phyloP scores from a whole-genome alignment of 2,888 invertebrate genomes.

The Prosapia bicincta region DNA sequence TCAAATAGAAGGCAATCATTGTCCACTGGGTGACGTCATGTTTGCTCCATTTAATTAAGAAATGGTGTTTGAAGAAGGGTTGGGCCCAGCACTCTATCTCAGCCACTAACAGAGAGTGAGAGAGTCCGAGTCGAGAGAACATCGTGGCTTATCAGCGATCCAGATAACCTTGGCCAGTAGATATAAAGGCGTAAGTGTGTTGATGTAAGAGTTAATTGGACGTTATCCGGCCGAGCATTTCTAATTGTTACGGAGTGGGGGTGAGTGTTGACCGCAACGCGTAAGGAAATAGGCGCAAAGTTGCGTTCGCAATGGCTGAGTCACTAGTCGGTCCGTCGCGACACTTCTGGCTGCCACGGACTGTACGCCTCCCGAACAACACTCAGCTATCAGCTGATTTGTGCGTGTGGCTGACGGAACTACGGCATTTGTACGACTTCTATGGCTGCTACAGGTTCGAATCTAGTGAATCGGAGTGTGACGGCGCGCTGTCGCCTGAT shows the following conservation, averaged over 20 bases:
- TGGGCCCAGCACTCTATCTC: not conserved
- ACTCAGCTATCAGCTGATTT: not conserved
- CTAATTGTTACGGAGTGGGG: not conserved
- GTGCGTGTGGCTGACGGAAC: not conserved
- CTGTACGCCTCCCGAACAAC: not conserved
- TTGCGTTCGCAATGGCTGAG: not conserved
- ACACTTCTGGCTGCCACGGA: not conserved
- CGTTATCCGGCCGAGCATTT: conserved; percentile 3
- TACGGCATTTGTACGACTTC: not conserved
- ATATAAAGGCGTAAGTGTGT: not conserved
- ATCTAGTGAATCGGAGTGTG: not conserved
- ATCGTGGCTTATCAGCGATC: not conserved
- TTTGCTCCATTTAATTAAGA: not conserved
- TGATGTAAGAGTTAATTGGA: not conserved
- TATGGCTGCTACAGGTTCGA: not conserved
- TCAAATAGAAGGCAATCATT: not conserved
- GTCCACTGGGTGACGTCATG: not conserved
- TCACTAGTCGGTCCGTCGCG: conserved; percentile 5
- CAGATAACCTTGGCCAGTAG: not conserved
- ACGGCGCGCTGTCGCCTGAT: not conserved
- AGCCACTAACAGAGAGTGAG: not conserved
- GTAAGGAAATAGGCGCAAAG: not conserved
- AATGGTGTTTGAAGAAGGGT: not conserved
- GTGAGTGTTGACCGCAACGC: conserved; percentile 3
- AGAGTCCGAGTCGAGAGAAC: not conserved